phyloP scores from a whole-genome alignment of 2,113 vertebrate genomes.

The Barbus barbus region DNA sequence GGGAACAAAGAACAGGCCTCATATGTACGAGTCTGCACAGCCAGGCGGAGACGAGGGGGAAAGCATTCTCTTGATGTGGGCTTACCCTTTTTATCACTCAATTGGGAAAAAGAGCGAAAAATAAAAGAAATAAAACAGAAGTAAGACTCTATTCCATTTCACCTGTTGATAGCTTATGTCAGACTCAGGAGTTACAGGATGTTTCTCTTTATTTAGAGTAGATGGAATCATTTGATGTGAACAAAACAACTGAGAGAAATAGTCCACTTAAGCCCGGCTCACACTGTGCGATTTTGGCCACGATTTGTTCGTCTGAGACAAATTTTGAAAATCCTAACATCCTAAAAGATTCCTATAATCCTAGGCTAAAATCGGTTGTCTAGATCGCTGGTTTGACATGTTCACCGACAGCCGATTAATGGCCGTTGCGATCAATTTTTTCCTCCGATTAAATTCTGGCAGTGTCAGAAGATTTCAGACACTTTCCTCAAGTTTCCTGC shows the following conservation, averaged over 20 bases:
- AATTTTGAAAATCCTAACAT: no score
- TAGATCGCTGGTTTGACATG: no score
- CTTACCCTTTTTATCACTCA: slow-evolving; percentile 11
- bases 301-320: no score
- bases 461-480: no score
- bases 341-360: no score
- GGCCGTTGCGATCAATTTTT: no score
- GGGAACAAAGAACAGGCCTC: slow-evolving; percentile 32
- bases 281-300: no score
- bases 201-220: neutral
- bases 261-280: no score
- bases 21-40: neutral
- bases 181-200: neutral
- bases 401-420: no score
- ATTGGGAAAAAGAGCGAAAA: neutral
- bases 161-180: neutral
- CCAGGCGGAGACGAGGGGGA: neutral
- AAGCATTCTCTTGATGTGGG: slow-evolving; percentile 9
- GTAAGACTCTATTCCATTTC: neutral
- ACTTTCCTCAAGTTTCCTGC: no score
- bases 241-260: neutral
- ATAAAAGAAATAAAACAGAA: neutral
- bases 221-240: neutral
- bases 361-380: no score
- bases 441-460: no score